These are phyloP conservation scores for Eupithecia exiguata DNA, from an alignment of 2,888 invertebrate species.

Conservation along the genomic window DNA sequence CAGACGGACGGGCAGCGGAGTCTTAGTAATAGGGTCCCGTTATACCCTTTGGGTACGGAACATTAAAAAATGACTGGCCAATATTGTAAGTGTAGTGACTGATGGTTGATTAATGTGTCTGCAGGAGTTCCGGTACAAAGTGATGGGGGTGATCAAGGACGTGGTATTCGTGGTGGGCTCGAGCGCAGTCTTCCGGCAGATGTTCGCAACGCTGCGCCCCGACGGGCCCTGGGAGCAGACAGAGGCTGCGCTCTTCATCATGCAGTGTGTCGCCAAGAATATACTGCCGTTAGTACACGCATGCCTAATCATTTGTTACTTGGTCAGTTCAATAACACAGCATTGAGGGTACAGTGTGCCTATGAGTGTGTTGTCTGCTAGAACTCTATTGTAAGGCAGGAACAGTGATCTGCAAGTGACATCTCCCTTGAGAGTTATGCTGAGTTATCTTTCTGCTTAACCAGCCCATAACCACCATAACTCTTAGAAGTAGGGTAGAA, in stretches of 20 bases:
- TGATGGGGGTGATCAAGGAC: slow-evolving; percentile 97
- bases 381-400: not conserved
- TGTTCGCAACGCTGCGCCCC: slow-evolving; percentile 91
- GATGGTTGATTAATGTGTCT: slow-evolving; percentile 20
- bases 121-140: slow-evolving; percentile 91
- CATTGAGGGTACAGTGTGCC: not conserved
- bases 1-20: too few relatives aligned
- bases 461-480: too few relatives aligned
- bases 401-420: not conserved
- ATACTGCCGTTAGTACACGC: slow-evolving; percentile 91
- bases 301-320: not conserved
- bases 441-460: too few relatives aligned
- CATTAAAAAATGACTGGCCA: too few relatives aligned
- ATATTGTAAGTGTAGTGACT: not conserved
- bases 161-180: slow-evolving; percentile 98
- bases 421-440: too few relatives aligned
- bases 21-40: too few relatives aligned
- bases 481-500: too few relatives aligned
- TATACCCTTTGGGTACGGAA: too few relatives aligned
- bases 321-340: not conserved
- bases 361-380: not conserved
- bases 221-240: slow-evolving; percentile 94
- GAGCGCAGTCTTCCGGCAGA: slow-evolving; percentile 94
- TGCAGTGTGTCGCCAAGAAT: slow-evolving; percentile 97
- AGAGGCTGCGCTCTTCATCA: slow-evolving; percentile 96